Base-by-base conservation (phyloP, 2,113 vertebrate genomes). In the Serinus canaria region DNA sequence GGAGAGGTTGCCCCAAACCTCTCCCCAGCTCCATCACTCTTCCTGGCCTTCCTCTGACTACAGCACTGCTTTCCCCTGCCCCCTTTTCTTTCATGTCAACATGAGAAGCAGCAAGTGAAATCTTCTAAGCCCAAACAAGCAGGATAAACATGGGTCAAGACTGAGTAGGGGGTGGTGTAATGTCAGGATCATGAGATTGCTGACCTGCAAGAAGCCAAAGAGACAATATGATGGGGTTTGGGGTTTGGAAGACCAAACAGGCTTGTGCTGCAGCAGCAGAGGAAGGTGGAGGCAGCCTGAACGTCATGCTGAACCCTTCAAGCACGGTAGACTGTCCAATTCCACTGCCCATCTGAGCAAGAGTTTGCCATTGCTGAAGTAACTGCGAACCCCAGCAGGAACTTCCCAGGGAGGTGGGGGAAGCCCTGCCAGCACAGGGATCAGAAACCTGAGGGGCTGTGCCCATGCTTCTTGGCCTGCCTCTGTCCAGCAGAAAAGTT, bases 11-110 rank as follows among this genome's bases (percentile, higher is more conserved):
- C 35, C 59, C 56, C 25, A 60, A 20, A 50, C 28, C 12, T 83
- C 63, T 88, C 39, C 39, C 56, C 37, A 30, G 6, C 23, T 85
- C 55, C 19, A 11, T 44, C 2, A 1, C 17, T 70, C 24, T 58
- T 92, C 35, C 60, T 46, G 58, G 25, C 46, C 33, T 91, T 64
- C 78, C 9, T 72, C 56, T 3, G 3, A 56, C 25, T 44, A 10
- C 2, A 66, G 18, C 0, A 0, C 31, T 86, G 59, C 11, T n/a
- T 84, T 67, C 13, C 10, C 22, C 43, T 27, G 8, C 3, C 21
- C 39, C 20, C 14, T 10, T 39, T 44, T 14, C 21, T 89, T 47
- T 52, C 7, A 5, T 87, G 94, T 81, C 75, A 41, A 63, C 41
- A 30, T 6, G 7, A 83, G 39, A 89, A 89, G 15, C 5, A 6